Evolutionary conservation across 2,113 vertebrate genomes (phyloP), one percentile per base, ranked within the genome.

Genomic region (Hemicordylus capensis): DNA sequence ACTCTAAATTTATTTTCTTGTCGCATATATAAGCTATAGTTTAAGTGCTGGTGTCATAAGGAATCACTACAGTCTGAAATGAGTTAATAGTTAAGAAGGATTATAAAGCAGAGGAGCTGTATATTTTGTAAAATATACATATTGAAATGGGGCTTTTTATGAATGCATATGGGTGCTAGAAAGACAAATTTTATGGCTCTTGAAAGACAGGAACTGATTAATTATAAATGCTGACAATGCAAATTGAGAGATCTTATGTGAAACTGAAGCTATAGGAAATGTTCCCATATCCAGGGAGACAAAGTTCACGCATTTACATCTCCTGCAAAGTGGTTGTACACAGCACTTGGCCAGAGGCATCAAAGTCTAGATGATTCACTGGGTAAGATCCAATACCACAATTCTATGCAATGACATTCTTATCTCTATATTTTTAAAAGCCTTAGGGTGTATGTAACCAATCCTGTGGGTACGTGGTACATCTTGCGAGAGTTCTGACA

Each of bases 31-130:
- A 91, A 69, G 81, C 83, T 48, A 63, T 12, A 64, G 3, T 84
- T 84, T 86, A 89, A 28, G 15, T 39, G 83, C 81, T 6, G 20
- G 80, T 14, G 2, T 85, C 24, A 54, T 82, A 85, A 15, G 11
- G 58, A 90, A 76, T 15, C 48, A 85, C 34, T 58, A 46, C 31
- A 83, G 86, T 31, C 28, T 69, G 86, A 89, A 92, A 85, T 76
- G n/a, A 26, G n/a, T 83, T 83, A 67, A 34, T 88, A 64, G 64
- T 73, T 83, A 10, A 89, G 63, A 66, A 34, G 73, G 54, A 24
- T 8, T 63, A 34, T 64, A 37, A 74, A 83, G 81, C 24, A 64
- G 14, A 17, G 1, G 39, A n/a, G 78, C 39, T 85, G 83, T 66
- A 46, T n/a, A 80, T 6, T n/a, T 44, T 54, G 6, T 28, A 73